These are phyloP conservation scores for Anneissia japonica DNA, from an alignment of 35 echinoderm and acorn worm species.

Conservation along the genomic window DNA sequence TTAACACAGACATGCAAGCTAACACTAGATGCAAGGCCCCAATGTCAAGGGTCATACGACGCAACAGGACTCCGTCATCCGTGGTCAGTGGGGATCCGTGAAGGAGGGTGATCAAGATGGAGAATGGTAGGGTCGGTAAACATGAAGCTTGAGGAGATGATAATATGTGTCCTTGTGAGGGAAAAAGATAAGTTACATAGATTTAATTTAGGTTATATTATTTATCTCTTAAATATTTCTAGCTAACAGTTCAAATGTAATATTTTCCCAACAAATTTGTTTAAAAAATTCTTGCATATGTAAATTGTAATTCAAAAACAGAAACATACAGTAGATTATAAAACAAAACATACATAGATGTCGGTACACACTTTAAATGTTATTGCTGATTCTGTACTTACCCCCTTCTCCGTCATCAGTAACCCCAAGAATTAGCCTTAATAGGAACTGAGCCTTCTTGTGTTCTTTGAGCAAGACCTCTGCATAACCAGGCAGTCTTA, in stretches of 20 bases:
- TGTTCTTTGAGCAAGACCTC: constrained; percentile 83
- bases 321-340: too few species aligned
- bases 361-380: too few species aligned
- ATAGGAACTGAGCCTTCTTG: constrained; percentile 89
- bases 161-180: constrained; percentile 63
- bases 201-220: too few species aligned
- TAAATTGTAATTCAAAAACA: too few species aligned
- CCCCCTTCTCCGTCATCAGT: constrained; percentile 97
- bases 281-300: too few species aligned
- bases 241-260: too few species aligned
- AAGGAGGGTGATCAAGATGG: constrained; percentile 84
- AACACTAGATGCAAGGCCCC: constrained; percentile 82
- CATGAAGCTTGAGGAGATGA: constrained; percentile 64
- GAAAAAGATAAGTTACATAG: neutral
- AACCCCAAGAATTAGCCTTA: constrained; percentile 79
- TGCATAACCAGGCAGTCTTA: constrained; percentile 88
- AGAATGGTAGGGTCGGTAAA: constrained; percentile 90
- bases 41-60: constrained; percentile 84
- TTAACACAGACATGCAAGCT: constrained; percentile 83
- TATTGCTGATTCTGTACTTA: constrained; percentile 19
- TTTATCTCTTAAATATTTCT: too few species aligned
- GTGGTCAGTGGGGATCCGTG: constrained; percentile 87
- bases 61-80: constrained; percentile 91
- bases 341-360: too few species aligned
- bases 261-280: too few species aligned